These are phyloP conservation scores for Pinna nobilis DNA, from an alignment of 1,140 invertebrate species.

Conservation along the genomic window DNA sequence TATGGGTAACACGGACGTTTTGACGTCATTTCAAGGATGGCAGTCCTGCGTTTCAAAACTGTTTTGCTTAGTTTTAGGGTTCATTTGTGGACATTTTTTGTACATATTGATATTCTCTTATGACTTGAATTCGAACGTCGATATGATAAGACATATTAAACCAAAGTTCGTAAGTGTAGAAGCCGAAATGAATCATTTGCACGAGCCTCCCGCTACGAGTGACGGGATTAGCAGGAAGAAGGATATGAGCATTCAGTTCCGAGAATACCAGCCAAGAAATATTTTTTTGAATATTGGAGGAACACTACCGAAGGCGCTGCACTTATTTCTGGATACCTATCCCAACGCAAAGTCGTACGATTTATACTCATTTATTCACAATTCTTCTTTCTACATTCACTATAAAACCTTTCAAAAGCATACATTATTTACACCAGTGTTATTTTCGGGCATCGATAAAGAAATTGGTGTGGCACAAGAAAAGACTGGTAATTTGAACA, in stretches of 20 bases:
- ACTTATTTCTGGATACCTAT: constrained; percentile 51
- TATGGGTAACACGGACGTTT: no score
- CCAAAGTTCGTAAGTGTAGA: no score
- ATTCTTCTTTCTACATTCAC: constrained; percentile 26
- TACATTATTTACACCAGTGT: constrained; percentile 20
- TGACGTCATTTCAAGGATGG: no score
- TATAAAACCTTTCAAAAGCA: constrained; percentile 33
- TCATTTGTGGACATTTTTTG: no score
- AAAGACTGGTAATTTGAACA: not conserved
- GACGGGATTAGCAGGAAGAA: constrained; percentile 44
- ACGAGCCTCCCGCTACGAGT: constrained; percentile 19
- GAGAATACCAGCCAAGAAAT: constrained; percentile 45
- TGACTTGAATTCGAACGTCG: no score
- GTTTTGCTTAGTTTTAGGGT: no score
- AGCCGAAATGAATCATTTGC: no score
- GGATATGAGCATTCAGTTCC: constrained; percentile 50
- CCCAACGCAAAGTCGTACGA: constrained; percentile 38
- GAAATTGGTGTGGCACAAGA: constrained; percentile 1
- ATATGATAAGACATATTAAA: no score
- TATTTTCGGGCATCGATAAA: constrained; percentile 3
- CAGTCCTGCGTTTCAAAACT: no score
- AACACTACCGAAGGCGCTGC: constrained; percentile 30
- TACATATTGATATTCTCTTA: no score
- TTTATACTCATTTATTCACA: constrained; percentile 42
- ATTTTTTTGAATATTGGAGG: constrained; percentile 46